These are phyloP conservation scores for Mastomys coucha DNA, from an alignment of 2,113 vertebrate species.

Conservation along the genomic window DNA sequence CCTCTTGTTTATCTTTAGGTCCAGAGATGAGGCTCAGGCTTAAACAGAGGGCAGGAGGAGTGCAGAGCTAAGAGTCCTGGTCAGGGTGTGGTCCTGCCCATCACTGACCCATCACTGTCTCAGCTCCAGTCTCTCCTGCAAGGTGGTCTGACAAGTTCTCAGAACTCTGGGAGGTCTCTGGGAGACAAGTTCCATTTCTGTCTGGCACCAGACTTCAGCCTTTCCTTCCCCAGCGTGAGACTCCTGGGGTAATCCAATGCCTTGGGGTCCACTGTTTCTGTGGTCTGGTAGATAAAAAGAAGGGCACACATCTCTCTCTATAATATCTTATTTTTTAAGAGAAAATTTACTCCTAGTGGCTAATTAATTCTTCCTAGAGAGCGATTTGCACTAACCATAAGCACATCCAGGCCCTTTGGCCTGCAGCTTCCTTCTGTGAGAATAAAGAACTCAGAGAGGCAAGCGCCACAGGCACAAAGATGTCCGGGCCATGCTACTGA, in stretches of 20 bases:
- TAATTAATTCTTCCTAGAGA: background rate
- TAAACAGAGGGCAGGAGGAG: background rate
- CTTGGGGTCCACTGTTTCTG: background rate
- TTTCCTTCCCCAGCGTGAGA: background rate
- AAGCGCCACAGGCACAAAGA: accelerated
- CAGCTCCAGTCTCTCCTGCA: background rate
- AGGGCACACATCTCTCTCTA: background rate
- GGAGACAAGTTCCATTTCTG: background rate
- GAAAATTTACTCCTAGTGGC: accelerated
- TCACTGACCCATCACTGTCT: background rate
- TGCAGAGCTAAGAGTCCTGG: background rate
- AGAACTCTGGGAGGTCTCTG: background rate
- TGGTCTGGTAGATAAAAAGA: background rate
- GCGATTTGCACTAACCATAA: background rate
- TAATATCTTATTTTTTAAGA: background rate
- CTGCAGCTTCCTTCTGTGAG: background rate
- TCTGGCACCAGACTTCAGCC: background rate
- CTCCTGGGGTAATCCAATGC: background rate
- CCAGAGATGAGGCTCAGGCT: no score
- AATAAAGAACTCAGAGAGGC: accelerated
- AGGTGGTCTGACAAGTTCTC: background rate
- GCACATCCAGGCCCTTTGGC: accelerated
- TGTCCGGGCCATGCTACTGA: accelerated
- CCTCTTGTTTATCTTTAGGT: background rate
- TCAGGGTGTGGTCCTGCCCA: background rate